These are phyloP conservation scores for Nothobranchius kuhntae DNA, from an alignment of 2,113 vertebrate species.

Conservation along the genomic window DNA sequence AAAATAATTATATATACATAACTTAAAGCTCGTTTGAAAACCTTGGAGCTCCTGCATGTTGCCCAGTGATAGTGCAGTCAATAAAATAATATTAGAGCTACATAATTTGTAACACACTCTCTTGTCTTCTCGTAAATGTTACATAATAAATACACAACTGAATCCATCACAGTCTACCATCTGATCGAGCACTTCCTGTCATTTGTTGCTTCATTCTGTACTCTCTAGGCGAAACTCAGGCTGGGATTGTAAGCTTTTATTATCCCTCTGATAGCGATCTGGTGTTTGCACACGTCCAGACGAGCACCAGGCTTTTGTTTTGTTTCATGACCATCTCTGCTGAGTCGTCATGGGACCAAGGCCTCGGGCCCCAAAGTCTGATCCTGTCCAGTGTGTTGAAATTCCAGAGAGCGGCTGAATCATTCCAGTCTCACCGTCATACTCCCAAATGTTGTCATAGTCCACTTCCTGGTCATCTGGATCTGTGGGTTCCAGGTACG, in stretches of 20 bases:
- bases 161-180: conserved; percentile 15
- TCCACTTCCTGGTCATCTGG: conserved; percentile 83
- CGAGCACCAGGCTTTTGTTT: conserved; percentile 69
- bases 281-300: conserved; percentile 79
- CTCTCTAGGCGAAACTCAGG: conserved; percentile 4
- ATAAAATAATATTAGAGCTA: conserved; percentile 26
- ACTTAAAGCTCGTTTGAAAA: conserved; percentile 29
- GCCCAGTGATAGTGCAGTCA: conserved; percentile 35
- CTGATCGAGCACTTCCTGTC: conserved; percentile 26
- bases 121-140: conserved; percentile 48
- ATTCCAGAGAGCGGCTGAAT: conserved; percentile 75
- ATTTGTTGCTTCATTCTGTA: conserved; percentile 38
- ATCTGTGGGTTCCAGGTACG: conserved; percentile 76
- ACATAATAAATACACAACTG: conserved; percentile 46
- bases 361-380: conserved; percentile 73
- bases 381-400: conserved; percentile 77
- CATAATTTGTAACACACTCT: conserved; percentile 30
- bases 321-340: conserved; percentile 82
- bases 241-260: conserved; percentile 45
- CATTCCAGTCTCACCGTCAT: conserved; percentile 72
- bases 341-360: conserved; percentile 72
- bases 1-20: conserved; percentile 21
- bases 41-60: conserved; percentile 29
- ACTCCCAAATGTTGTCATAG: conserved; percentile 85
- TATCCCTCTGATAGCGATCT: conserved; percentile 73